Percentiles rank a stretch among this genome's conserved stretches.
phyloP scores from a whole-genome alignment of 92 coral and sea anemone genomes.

The Ricordea florida region DNA sequence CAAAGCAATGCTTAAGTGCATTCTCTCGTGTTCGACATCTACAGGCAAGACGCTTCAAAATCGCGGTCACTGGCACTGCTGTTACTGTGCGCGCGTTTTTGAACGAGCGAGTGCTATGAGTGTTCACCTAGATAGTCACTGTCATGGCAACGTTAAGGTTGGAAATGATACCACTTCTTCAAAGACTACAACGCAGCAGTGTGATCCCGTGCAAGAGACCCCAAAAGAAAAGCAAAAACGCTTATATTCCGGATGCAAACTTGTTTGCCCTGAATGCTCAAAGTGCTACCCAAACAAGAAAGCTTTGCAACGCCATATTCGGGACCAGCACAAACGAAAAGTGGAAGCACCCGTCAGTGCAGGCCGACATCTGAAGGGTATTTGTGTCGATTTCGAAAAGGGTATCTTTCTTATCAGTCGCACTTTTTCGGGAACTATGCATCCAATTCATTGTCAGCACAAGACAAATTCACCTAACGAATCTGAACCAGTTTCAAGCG shows the following conservation, averaged over 20 bases:
- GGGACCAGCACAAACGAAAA: constrained; percentile 41
- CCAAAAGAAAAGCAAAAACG: too few relatives aligned
- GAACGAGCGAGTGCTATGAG: neutral
- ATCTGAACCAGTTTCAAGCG: neutral
- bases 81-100: constrained; percentile 4
- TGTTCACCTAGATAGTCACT: constrained; percentile 24
- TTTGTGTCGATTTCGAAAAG: constrained; percentile 49
- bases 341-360: constrained; percentile 27
- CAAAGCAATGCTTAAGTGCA: constrained; percentile 28
- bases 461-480: neutral
- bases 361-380: constrained; percentile 25
- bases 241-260: neutral
- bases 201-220: neutral
- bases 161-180: neutral
- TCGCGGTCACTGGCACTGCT: constrained; percentile 50
- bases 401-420: constrained; percentile 57
- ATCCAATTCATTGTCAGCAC: constrained; percentile 48
- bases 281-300: constrained; percentile 33
- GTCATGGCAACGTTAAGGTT: neutral
- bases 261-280: constrained; percentile 21
- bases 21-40: neutral
- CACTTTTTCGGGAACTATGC: constrained; percentile 42
- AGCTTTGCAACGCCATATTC: constrained; percentile 40
- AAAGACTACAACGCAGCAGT: neutral
- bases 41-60: neutral